Evolutionary conservation across 2,888 invertebrate genomes (phyloP), one percentile per base, ranked within the genome.

Genomic region (Pterostichus madidus): DNA sequence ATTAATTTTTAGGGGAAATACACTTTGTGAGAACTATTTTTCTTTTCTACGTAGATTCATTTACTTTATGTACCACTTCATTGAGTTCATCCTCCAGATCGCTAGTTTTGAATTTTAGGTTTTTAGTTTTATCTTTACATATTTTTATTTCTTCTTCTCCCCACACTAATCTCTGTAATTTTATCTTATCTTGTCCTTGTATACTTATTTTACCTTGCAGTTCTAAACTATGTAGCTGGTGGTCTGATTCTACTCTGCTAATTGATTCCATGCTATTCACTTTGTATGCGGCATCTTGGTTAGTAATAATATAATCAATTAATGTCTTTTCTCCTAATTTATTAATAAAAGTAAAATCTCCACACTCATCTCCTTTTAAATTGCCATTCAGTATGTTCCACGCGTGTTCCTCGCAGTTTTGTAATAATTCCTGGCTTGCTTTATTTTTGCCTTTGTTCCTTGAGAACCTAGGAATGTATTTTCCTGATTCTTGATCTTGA

Each of bases 261-360:
- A 46, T 46, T 46, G 8, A 6, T 46, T 46, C 46, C 8, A 46
- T 35, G 35, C 35, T 35, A 46, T 46, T 46, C 8, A n/a, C n/a
- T n/a, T n/a, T n/a, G n/a, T n/a, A n/a, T n/a, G n/a, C n/a, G n/a
- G n/a, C n/a, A n/a, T n/a, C n/a, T n/a, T n/a, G n/a, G n/a, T n/a
- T 84, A 10, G 68, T 39, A 24, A 84, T 78, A 8, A 75, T 78
- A 17, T 84, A 85, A 7, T 85, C 83, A 32, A 84, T 83, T 8
- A 84, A 80, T 8, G 83, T 79, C 3, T 7, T 15, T 4, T 76
- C 78, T 17, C 79, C 82, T 15, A 10, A 73, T 61, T 81, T 15
- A 6, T 81, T 83, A 8, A 83, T 68, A 73, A 73, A 84, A 0
- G 84, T 84, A 13, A 52, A 73, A 7, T 85, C 81, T 0, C 85